Percentiles rank a stretch among this genome's conserved stretches.
Evolutionary conservation across 2,113 vertebrate genomes (phyloP).

Genomic region (Paramormyrops kingsleyae): DNA sequence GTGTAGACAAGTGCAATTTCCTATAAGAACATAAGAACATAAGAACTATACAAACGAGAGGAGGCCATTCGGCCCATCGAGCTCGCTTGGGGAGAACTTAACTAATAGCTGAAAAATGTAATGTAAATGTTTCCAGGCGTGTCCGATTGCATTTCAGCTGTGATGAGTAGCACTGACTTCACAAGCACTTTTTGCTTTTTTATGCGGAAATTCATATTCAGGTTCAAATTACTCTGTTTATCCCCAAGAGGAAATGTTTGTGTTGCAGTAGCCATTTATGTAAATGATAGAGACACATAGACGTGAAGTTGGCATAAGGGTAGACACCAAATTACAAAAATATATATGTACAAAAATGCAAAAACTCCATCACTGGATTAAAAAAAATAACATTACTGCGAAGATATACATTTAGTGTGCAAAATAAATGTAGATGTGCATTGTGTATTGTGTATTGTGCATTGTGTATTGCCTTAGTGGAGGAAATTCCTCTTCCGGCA

Average conservation of each 20-base stretch:
- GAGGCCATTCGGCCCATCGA: too few relatives aligned
- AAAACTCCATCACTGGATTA: neutral
- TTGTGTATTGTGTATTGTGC: neutral
- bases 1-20: conserved; percentile 5
- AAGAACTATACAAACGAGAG: too few relatives aligned
- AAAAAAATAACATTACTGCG: neutral
- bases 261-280: neutral
- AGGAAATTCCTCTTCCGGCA: neutral
- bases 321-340: neutral
- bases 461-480: neutral
- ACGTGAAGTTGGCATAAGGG: neutral
- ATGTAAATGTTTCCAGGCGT: neutral
- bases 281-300: neutral
- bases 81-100: too few relatives aligned
- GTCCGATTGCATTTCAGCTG: neutral
- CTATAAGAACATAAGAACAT: too few relatives aligned
- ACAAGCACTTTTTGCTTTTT: neutral
- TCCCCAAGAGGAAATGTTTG: neutral
- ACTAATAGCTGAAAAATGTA: too few relatives aligned
- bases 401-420: neutral
- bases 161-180: neutral
- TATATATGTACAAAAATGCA: neutral
- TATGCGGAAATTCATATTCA: neutral
- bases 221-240: neutral
- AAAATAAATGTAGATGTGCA: neutral